Base-by-base conservation (phyloP, 2,888 invertebrate species). In the Brenthis ino region DNA sequence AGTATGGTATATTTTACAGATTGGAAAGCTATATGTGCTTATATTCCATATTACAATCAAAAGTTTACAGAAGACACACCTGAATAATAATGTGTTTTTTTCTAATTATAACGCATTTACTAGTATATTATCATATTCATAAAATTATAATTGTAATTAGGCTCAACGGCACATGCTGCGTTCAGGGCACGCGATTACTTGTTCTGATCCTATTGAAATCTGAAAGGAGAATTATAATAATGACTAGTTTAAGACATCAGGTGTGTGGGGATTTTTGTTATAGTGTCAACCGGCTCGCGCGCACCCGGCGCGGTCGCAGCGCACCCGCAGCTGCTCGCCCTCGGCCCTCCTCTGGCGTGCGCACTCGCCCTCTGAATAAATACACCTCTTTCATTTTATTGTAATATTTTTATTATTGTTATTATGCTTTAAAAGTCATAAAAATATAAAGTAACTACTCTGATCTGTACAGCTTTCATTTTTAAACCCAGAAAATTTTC, bases 21-120 rank as follows among this genome's bases (percentile, higher is more conserved):
- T 78, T 97, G 97, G 97, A 96, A 95, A 82, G 79, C 93, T 12
- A 83, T 97, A 14, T 89, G 95, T 43, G 93, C 94, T 74, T 95
- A 94, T 81, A 83, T 97, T 65, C 97, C 97, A 6, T 96, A 94
- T 84, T 97, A 96, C 84, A 95, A 95, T 78, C 93, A 94, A 47
- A 95, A 96, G 87, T 96, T 94, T 73, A 82, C 70, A 48, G 67
- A 70, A n/a, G 56, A 65, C 13, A 24, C 24, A 20, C 14, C 66
- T 33, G 43, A 57, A 20, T 3, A 70, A 65, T 64, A 58, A 58
- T 54, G 43, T 50, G 48, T 16, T 43, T 28, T n/a, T 12, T 16
- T n/a, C 20, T 20, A 24, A 6, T 24, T 28, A 14, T 58, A 58
- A 58, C 28, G 12, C 48, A 16, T 60, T 50, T 60, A n/a, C 28